Conservation (phyloP, 2,113 vertebrate species). For the Dromas ardeola region DNA sequence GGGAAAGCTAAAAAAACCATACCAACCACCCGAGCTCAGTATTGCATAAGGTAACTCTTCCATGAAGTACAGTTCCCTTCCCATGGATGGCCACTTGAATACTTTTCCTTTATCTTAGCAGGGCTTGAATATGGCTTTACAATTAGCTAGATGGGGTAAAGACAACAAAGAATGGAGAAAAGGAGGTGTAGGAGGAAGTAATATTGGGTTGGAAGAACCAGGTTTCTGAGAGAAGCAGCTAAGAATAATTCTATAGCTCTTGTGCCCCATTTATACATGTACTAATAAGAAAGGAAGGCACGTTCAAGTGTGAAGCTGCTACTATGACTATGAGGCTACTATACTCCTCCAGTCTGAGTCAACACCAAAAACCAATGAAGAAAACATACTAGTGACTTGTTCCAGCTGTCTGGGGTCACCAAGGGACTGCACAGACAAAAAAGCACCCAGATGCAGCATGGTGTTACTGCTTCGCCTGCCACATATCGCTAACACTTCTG, state of each 20-base stretch:
- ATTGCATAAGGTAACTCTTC: not conserved
- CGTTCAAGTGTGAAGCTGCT: not conserved
- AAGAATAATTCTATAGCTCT: not conserved
- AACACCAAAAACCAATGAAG: not conserved
- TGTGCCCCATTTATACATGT: not conserved
- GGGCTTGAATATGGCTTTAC: not conserved
- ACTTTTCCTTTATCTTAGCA: not conserved
- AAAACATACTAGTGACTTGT: not conserved
- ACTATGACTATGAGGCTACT: not conserved
- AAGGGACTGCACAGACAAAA: not conserved
- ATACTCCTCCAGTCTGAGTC: not conserved
- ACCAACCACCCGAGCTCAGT: not conserved
- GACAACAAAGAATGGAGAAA: not conserved
- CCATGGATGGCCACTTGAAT: not conserved
- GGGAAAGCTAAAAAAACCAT: not conserved
- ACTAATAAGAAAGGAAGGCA: not conserved
- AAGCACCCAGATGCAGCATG: not conserved
- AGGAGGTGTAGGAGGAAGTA: not conserved
- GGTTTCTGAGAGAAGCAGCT: not conserved
- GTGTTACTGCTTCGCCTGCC: not conserved
- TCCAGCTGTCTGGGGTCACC: not conserved
- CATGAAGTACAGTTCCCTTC: not conserved
- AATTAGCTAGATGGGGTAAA: not conserved
- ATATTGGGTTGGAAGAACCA: not conserved
- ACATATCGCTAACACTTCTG: fast-evolving